These are phyloP conservation scores for Lithobates pipiens DNA, from an alignment of 2,797 vertebrate species.

Conservation along the genomic window DNA sequence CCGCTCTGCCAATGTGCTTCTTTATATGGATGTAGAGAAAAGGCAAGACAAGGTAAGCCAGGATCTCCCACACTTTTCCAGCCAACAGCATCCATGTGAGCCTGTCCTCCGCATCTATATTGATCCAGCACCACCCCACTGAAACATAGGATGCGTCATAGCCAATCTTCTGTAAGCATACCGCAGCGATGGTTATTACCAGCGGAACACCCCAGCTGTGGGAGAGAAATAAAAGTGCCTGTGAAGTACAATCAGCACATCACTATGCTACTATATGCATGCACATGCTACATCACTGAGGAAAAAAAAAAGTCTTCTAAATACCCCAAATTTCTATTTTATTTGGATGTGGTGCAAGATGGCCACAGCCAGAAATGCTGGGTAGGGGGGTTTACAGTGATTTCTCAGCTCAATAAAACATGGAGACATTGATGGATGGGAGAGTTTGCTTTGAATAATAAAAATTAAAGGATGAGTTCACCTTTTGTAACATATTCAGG, in stretches of 20 bases:
- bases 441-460: too few relatives aligned
- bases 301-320: too few relatives aligned
- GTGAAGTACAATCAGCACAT: background rate
- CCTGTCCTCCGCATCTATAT: slow-evolving; percentile 79
- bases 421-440: too few relatives aligned
- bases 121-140: slow-evolving; percentile 97
- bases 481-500: too few relatives aligned
- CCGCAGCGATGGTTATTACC: slow-evolving; percentile 83
- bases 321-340: too few relatives aligned
- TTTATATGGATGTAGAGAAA: slow-evolving; percentile 91
- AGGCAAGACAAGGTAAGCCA: slow-evolving; percentile 89
- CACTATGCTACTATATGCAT: background rate
- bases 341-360: too few relatives aligned
- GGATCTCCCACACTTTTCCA: slow-evolving; percentile 93
- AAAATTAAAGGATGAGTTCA: too few relatives aligned
- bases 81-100: slow-evolving; percentile 94
- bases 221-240: background rate
- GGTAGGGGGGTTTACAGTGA: too few relatives aligned
- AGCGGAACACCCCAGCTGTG: slow-evolving; percentile 92
- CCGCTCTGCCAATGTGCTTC: slow-evolving; percentile 89
- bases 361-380: too few relatives aligned
- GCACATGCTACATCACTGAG: too few relatives aligned
- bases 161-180: slow-evolving; percentile 89
- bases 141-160: slow-evolving; percentile 94
- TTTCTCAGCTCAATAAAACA: too few relatives aligned